phyloP scores from a whole-genome alignment of 2,888 invertebrate species.

The Drosophila flavopinicola region DNA sequence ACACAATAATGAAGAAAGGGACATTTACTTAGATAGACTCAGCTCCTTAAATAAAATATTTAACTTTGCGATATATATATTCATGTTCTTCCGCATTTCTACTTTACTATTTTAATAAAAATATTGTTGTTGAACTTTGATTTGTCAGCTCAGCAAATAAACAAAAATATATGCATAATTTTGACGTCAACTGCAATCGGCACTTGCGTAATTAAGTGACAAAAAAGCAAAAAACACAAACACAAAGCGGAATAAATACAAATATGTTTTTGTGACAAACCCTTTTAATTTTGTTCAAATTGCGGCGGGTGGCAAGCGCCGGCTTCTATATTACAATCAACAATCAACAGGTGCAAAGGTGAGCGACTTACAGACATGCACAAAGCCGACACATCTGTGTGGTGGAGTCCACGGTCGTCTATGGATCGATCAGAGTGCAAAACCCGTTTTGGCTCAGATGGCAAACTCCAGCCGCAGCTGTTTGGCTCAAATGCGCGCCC shows the following conservation, averaged over 20 bases:
- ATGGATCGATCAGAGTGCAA: conserved; percentile 23
- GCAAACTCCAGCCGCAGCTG: conserved; percentile 6
- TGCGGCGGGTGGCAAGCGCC: conserved; percentile 13
- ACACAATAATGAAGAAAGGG: too few species aligned
- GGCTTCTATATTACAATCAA: not conserved
- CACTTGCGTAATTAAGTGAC: conserved; percentile 37
- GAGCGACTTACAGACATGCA: conserved; percentile 7
- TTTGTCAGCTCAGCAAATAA: conserved; percentile 15
- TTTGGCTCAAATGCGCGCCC: conserved; percentile 7
- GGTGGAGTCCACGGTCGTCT: conserved; percentile 1
- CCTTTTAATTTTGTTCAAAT: conserved; percentile 1
- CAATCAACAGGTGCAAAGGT: conserved; percentile 49
- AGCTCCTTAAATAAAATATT: too few species aligned
- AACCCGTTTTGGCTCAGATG: conserved; percentile 32
- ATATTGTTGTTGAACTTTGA: conserved; percentile 24
- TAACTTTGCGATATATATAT: not conserved
- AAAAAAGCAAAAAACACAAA: conserved; percentile 10
- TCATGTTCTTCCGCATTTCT: conserved; percentile 19
- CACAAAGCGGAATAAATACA: not conserved
- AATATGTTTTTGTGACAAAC: conserved; percentile 3
- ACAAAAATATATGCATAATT: conserved; percentile 25
- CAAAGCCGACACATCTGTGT: conserved; percentile 5
- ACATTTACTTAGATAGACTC: not conserved
- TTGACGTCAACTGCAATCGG: conserved; percentile 43
- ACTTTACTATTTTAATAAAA: not conserved